Conservation (phyloP, 2,113 vertebrate genomes). For the Rhinoptilus africanus region DNA sequence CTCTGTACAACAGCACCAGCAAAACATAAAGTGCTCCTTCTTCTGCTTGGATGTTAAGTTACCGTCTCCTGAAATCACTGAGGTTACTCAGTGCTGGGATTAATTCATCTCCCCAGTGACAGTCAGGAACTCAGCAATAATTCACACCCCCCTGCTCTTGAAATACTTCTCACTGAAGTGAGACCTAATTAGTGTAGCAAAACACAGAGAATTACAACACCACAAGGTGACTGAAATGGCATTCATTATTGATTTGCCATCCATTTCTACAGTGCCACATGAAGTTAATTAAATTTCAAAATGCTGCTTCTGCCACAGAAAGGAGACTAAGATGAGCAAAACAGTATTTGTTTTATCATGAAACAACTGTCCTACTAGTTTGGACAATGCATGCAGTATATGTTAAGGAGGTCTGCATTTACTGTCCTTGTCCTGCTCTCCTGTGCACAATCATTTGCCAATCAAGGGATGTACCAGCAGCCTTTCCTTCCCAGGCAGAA, state of each 20-base stretch:
- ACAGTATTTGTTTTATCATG: background rate
- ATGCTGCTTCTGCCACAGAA: background rate
- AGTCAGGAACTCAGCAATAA: constrained; percentile 14
- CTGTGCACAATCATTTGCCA: background rate
- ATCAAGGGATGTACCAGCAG: background rate
- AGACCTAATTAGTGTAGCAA: constrained; percentile 37
- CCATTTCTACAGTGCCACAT: constrained; percentile 17
- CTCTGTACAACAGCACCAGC: background rate
- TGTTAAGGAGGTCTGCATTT: background rate
- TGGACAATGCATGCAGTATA: background rate
- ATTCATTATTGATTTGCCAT: constrained; percentile 62
- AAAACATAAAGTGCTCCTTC: background rate
- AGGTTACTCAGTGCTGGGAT: background rate
- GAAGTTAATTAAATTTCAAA: constrained; percentile 63
- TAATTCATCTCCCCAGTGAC: background rate
- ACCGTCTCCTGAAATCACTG: background rate
- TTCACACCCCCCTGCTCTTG: background rate
- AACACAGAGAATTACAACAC: constrained; percentile 48
- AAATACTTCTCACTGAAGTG: constrained; percentile 28
- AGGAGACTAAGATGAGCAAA: background rate
- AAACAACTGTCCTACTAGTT: background rate
- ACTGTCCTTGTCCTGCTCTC: background rate
- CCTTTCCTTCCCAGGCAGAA: background rate
- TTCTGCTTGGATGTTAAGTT: background rate
- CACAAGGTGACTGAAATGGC: constrained; percentile 55